Percentiles rank a stretch among this genome's conserved stretches.
phyloP scores from a whole-genome alignment of 2,888 invertebrate genomes.

The Troides oblongomaculatus region DNA sequence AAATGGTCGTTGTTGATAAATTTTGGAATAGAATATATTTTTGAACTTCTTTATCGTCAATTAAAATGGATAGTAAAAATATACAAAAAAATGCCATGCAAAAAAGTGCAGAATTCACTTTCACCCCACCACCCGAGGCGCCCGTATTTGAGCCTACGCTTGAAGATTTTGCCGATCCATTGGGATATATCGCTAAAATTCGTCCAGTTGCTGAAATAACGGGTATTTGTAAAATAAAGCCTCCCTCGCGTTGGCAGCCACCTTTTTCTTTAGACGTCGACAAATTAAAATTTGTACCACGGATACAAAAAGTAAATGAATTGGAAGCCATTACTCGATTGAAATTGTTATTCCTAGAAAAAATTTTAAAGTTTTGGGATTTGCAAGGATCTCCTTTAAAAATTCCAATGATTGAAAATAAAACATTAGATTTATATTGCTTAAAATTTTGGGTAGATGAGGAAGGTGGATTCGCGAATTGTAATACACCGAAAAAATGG shows the following conservation, averaged over 20 bases:
- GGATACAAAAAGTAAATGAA: conserved; percentile 77
- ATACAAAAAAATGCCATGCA: conserved; percentile 78
- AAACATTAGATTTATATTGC: conserved; percentile 84
- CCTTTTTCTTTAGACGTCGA: conserved; percentile 89
- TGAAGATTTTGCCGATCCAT: conserved; percentile 87
- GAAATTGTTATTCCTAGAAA: conserved; percentile 86
- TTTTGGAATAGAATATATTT: conserved; percentile 28
- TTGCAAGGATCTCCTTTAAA: conserved; percentile 83
- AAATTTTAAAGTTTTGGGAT: conserved; percentile 87
- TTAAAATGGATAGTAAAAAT: conserved; percentile 70
- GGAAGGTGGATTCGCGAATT: conserved; percentile 80
- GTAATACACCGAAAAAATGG: conserved; percentile 84
- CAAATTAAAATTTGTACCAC: conserved; percentile 76
- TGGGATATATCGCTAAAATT: conserved; percentile 87
- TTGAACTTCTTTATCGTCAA: conserved; percentile 20
- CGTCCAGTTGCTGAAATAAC: conserved; percentile 85
- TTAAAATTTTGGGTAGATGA: conserved; percentile 82
- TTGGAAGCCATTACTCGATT: conserved; percentile 85
- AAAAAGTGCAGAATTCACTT: conserved; percentile 74
- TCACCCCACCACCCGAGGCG: conserved; percentile 81
- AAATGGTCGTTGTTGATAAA: conserved; percentile 32
- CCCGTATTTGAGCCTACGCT: conserved; percentile 85
- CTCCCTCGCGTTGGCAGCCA: conserved; percentile 87
- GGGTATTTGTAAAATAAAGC: conserved; percentile 88
- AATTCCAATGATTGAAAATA: conserved; percentile 85